Conservation (phyloP, 1,140 invertebrate species). For the Eurosta solidaginis region DNA sequence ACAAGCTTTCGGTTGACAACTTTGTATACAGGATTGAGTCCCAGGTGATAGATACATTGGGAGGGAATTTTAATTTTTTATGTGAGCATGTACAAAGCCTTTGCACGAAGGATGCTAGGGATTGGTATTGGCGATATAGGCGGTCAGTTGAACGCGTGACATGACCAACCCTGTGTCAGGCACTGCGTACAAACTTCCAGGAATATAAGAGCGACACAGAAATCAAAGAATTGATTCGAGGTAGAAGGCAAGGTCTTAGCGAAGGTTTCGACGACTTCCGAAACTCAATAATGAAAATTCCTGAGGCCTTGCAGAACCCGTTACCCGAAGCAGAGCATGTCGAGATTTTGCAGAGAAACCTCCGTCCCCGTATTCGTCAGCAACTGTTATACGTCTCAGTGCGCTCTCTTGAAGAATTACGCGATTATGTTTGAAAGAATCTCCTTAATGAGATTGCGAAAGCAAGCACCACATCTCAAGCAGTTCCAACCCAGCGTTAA, state of each 20-base stretch:
- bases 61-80: background rate
- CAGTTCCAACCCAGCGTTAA: too few relatives aligned
- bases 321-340: background rate
- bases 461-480: background rate
- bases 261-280: background rate
- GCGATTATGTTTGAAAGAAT: background rate
- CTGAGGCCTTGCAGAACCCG: background rate
- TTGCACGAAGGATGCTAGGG: background rate
- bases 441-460: background rate
- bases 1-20: too few relatives aligned
- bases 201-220: background rate
- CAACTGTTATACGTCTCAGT: background rate
- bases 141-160: too few relatives aligned
- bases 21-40: background rate
- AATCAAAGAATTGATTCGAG: background rate
- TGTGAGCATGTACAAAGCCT: background rate
- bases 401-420: background rate
- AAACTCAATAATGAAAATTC: too few relatives aligned
- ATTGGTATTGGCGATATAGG: slow-evolving; percentile 1
- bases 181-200: background rate
- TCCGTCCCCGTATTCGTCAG: too few relatives aligned
- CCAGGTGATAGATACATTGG: background rate
- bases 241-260: background rate
- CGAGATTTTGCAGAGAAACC: background rate
- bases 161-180: background rate